Conservation (phyloP, 2,113 vertebrate species). For the Salminus brasiliensis region DNA sequence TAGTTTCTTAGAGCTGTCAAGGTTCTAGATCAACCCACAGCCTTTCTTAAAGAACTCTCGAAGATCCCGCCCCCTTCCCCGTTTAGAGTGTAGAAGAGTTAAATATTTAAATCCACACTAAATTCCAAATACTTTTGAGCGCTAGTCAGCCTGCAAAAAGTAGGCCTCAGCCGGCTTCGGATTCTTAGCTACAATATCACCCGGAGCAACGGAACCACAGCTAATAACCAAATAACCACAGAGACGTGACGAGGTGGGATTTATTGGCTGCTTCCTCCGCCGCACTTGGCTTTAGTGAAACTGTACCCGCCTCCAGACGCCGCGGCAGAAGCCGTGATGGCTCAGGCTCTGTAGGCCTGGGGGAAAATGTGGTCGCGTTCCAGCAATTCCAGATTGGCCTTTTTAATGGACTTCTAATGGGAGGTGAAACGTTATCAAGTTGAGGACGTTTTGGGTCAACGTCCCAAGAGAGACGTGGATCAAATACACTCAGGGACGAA, state of each 20-base stretch:
- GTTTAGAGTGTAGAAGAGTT: too few relatives aligned
- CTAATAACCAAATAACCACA: neutral
- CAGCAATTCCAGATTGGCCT: neutral
- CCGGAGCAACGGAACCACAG: neutral
- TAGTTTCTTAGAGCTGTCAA: too few relatives aligned
- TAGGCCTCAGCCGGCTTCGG: neutral
- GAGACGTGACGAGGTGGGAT: neutral
- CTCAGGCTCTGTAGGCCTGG: neutral
- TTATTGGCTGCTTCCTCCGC: neutral
- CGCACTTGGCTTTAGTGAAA: neutral
- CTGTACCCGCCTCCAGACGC: neutral
- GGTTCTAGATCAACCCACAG: too few relatives aligned
- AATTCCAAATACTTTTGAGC: too few relatives aligned
- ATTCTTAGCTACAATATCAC: neutral
- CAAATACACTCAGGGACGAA: neutral
- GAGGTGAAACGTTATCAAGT: slow-evolving; percentile 6
- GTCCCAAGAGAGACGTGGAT: neutral
- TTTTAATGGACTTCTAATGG: slow-evolving; percentile 22
- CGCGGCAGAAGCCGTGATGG: neutral
- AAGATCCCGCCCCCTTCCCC: too few relatives aligned
- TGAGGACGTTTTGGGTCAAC: neutral
- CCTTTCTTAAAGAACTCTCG: too few relatives aligned
- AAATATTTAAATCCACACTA: too few relatives aligned
- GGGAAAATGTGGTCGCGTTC: slow-evolving; percentile 19
- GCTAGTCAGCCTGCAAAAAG: neutral